Conservation (phyloP, 92 coral and sea anemone species). For the Zoanthus gigantus region DNA sequence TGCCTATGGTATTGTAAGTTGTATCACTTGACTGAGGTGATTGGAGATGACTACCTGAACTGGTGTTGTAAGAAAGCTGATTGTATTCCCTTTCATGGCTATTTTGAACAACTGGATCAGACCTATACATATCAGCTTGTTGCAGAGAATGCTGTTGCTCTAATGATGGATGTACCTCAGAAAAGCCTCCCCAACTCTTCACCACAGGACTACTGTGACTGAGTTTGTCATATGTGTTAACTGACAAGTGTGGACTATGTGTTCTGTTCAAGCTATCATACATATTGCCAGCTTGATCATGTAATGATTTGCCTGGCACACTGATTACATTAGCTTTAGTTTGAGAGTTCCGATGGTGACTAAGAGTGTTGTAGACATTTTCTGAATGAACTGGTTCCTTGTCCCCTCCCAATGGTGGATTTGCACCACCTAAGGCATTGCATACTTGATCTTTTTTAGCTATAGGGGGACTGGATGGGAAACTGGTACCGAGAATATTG, state of each 20-base stretch:
- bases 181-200: slow-evolving; percentile 1
- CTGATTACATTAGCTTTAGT: slow-evolving; percentile 1
- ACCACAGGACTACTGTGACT: neutral
- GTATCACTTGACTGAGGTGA: neutral
- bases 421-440: slow-evolving; percentile 32
- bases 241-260: slow-evolving; percentile 31
- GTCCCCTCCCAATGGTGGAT: slow-evolving; percentile 24
- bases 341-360: slow-evolving; percentile 52
- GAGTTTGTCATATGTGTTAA: slow-evolving; percentile 56
- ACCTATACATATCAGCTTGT: slow-evolving; percentile 46
- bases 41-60: neutral
- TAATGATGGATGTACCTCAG: slow-evolving; percentile 12
- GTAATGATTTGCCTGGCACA: neutral
- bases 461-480: neutral
- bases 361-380: slow-evolving; percentile 50
- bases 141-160: slow-evolving; percentile 41
- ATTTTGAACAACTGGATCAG: neutral
- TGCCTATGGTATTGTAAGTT: slow-evolving; percentile 54
- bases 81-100: slow-evolving; percentile 47
- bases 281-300: slow-evolving; percentile 1
- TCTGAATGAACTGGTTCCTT: slow-evolving; percentile 19
- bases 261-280: slow-evolving; percentile 51
- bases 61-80: slow-evolving; percentile 48
- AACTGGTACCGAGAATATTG: slow-evolving; percentile 26
- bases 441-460: slow-evolving; percentile 30